Evolutionary conservation across 2,888 invertebrate genomes (phyloP), one percentile per base, ranked within the genome.

Genomic region (Drosophila ustulata): DNA sequence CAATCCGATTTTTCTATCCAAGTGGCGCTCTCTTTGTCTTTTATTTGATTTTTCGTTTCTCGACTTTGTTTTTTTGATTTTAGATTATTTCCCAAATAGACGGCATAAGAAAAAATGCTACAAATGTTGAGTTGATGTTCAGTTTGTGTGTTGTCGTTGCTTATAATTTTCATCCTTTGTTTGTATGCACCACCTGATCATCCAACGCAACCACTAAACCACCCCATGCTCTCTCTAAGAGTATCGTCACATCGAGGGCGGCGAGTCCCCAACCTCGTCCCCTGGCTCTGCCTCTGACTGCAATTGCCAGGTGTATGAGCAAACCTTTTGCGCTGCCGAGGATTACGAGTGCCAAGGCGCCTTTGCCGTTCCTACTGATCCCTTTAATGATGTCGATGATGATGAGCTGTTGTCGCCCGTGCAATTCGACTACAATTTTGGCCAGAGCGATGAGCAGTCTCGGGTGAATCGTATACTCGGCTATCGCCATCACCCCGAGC

Each of bases 71-170:
- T 55, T 55, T 75, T 75, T 64, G 39, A 45, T 86, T 90, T 81
- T 91, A 91, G 91, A 91, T 86, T 91, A 91, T 88, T 91, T 81
- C 71, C 91, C 91, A 65, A 91, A 91, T 91, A 91, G 91, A 86
- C 71, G 90, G 78, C 82, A 84, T 80, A 91, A 90, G 74, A 88
- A 87, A 71, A 81, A 78, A 75, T 87, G 85, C 88, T 87, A 81
- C 89, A 90, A 91, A 89, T 89, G 73, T 89, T 89, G 72, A 88
- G 69, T 73, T 76, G 45, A 25, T 41, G 37, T 57, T 56, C 43
- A 52, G 28, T 64, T 67, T 53, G 50, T 56, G 43, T 50, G 39
- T 78, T 66, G 32, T 64, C 75, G 59, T 73, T 71, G 76, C 52
- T 78, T 73, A 65, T 72, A 61, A 76, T 77, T 89, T 85, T 67